Percentiles rank a stretch among this genome's conserved stretches.
Conservation (phyloP, 2,113 vertebrate genomes). For the Sigmodon hispidus region DNA sequence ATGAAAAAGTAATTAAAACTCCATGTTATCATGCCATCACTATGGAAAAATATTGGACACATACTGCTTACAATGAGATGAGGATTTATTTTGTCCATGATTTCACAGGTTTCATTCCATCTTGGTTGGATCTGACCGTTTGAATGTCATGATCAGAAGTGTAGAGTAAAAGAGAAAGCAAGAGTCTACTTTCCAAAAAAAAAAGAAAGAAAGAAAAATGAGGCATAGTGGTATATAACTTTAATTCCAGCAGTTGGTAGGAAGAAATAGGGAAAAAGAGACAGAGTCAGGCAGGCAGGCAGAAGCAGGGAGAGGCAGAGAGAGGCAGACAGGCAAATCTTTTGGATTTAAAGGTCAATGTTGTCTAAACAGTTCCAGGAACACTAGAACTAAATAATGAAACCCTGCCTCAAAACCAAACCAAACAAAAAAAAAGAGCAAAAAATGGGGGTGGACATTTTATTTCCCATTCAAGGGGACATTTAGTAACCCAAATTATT, state of each 20-base stretch:
- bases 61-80: not conserved
- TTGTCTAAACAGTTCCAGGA: not conserved
- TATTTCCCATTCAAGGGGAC: not conserved
- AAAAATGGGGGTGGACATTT: not conserved
- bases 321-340: not conserved
- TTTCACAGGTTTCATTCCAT: not conserved
- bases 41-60: not conserved
- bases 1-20: not conserved
- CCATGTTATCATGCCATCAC: not conserved
- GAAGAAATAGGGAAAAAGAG: too few relatives aligned
- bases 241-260: not conserved
- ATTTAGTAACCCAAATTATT: too few relatives aligned
- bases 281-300: accelerated
- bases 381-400: not conserved
- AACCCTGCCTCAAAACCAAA: not conserved
- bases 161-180: not conserved
- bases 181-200: not conserved
- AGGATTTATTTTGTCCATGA: too few relatives aligned
- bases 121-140: not conserved
- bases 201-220: not conserved
- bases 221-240: too few relatives aligned
- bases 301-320: too few relatives aligned
- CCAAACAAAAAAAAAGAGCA: not conserved
- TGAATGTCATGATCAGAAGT: too few relatives aligned
- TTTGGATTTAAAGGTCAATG: not conserved